Percentiles rank a stretch among this genome's conserved stretches.
Evolutionary conservation across 2,888 invertebrate species (phyloP).

Genomic region (Acanthopleura granulata): DNA sequence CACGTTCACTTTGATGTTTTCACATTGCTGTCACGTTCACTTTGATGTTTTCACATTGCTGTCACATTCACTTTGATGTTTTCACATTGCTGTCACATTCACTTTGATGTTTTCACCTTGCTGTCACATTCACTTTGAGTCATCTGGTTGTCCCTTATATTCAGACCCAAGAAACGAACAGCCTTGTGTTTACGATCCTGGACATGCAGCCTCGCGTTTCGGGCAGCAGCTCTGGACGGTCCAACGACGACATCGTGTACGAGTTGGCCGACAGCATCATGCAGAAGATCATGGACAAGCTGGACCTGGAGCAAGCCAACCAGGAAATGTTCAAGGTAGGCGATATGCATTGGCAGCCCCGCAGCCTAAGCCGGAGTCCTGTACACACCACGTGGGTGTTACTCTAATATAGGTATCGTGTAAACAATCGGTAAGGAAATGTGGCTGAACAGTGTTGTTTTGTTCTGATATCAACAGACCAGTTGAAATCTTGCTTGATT

Average conservation of each 20-base stretch:
- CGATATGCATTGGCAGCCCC: neutral
- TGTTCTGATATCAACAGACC: too few relatives aligned
- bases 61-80: too few relatives aligned
- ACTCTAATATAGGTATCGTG: neutral
- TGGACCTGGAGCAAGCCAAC: slow-evolving; percentile 78
- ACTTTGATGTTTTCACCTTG: too few relatives aligned
- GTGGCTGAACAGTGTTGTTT: too few relatives aligned
- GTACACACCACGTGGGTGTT: too few relatives aligned
- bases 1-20: too few relatives aligned
- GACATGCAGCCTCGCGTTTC: slow-evolving; percentile 82
- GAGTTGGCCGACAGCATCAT: slow-evolving; percentile 82
- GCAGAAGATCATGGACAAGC: slow-evolving; percentile 74
- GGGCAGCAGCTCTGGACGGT: slow-evolving; percentile 75
- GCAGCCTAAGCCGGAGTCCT: neutral
- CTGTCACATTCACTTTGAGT: too few relatives aligned
- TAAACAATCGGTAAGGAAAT: too few relatives aligned
- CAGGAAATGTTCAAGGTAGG: slow-evolving; percentile 72
- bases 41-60: too few relatives aligned
- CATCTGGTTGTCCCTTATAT: neutral
- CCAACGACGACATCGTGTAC: slow-evolving; percentile 83
- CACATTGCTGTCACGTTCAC: too few relatives aligned
- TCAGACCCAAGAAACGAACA: slow-evolving; percentile 84
- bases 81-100: too few relatives aligned
- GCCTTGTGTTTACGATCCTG: slow-evolving; percentile 81
- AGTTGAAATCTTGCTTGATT: too few relatives aligned